Evolutionary conservation across 2,888 invertebrate species (phyloP), one percentile per base, ranked within the genome.

Genomic region (Mimachlamys varia): DNA sequence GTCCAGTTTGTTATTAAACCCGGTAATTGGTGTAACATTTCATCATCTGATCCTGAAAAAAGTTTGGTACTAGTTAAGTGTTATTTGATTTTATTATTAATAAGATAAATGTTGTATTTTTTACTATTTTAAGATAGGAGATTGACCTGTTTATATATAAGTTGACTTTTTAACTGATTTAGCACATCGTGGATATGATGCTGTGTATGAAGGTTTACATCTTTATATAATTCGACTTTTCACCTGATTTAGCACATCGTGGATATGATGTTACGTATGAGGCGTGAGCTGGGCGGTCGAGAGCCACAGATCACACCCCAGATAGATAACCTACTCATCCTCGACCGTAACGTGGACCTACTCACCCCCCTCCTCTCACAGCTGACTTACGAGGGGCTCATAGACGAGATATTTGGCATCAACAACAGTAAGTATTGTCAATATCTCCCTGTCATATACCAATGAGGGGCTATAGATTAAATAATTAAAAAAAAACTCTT

Each of bases 341-440:
- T 99, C 0, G 99, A 99, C 97, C 97, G 99, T 49, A 98, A 98
- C 88, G 97, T 99, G 4, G 99, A 99, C 97, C 97, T 99, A 90
- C 97, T 99, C 89, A 98, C 99, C 88, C 98, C 99, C 0, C 97
- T 99, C 95, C 98, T 98, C 0, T 99, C 99, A 0, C 99, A 99
- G 96, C 97, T 99, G 58, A 99, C 99, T 0, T 99, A 99, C 95
- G 99, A 99, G 97, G 99, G 99, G 4, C 97, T 99, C 13, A 98
- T 99, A 93, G 99, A 99, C 97, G 99, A 99, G 97, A 97, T 99
- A 91, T 99, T 98, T 97, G 98, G 98, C 58, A 98, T 99, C 91
- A 98, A 98, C 94, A 96, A 96, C 92, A 96, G 96, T 97, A 93
- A 94, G 96, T 92, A 88, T 62, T 13, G 62, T 53, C 44, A 44